Base-by-base conservation (phyloP, 2,888 invertebrate genomes). In the Tetragnatha montana region DNA sequence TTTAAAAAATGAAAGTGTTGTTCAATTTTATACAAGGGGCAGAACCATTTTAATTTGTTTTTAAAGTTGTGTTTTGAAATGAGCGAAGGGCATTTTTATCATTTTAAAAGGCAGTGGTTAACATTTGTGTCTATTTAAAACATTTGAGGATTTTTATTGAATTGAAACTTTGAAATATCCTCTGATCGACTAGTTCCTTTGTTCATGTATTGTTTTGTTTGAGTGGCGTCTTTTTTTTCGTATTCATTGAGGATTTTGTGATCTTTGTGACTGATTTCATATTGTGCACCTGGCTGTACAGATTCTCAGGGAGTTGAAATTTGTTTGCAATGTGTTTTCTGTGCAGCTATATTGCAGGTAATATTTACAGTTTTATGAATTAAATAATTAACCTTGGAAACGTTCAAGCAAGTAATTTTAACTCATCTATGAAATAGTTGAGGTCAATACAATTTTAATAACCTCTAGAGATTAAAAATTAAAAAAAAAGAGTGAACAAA, bases 191-290 rank as follows among this genome's bases (percentile, higher is more conserved):
- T 35, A 35, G 35, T 35, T 89, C 81, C 89, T 81, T 89, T 76
- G 49, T 76, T 82, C 35, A 78, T 76, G 85, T 89, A 89, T 89
- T 89, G 78, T 89, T 85, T 89, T 81, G 75, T 69, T 87, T 87
- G 19, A 50, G 85, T 89, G 74, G 10, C 68, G 75, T 80, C 47
- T 71, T 79, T 70, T n/a, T 35, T 35, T 35, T 35, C 22, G 19
- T 70, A 21, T 47, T 75, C 21, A 60, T n/a, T 81, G 81, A 47
- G 60, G 73, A 81, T 35, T 71, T 50, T 80, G 68, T 82, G 84
- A 81, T 74, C 73, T 74, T 68, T 68, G 75, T 75, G 78, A 50
- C 50, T 17, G 50, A 78, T 71, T 60, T 51, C 35, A 74, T 50
- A 60, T 17, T 14, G n/a, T 73, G 68, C 51, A 74, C 22, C 80